phyloP scores from a whole-genome alignment of 1,140 invertebrate species.

The Calliphora vicina region DNA sequence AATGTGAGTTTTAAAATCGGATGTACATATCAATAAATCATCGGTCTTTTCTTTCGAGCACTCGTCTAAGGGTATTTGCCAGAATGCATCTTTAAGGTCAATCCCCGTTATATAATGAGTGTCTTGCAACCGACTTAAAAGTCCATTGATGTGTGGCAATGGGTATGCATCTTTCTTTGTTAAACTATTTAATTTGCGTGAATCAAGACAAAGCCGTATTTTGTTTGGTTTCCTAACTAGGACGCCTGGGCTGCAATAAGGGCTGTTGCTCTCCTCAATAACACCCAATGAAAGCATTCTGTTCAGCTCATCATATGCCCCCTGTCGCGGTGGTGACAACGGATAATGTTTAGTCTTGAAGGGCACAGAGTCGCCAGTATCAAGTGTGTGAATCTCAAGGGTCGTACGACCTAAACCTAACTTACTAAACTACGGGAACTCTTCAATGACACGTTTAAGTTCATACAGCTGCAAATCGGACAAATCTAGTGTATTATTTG shows the following conservation, averaged over 20 bases:
- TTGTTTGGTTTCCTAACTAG: constrained; percentile 46
- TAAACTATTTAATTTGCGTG: not conserved
- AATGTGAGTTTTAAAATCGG: not conserved
- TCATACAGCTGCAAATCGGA: not conserved
- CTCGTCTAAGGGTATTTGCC: constrained; percentile 53
- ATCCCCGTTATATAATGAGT: constrained; percentile 42
- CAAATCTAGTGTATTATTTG: not conserved
- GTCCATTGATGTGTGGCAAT: constrained; percentile 43
- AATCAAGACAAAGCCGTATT: not conserved
- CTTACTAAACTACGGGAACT: not conserved
- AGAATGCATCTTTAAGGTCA: constrained; percentile 50
- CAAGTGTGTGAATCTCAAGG: constrained; percentile 44
- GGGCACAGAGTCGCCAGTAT: constrained; percentile 44
- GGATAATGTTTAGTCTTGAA: constrained; percentile 48
- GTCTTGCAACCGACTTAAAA: not conserved
- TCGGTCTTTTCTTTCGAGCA: constrained; percentile 59
- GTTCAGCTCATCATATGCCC: constrained; percentile 43
- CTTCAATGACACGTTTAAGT: not conserved
- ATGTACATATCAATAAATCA: constrained; percentile 3
- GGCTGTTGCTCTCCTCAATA: not conserved
- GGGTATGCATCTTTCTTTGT: constrained; percentile 31
- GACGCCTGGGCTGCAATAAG: constrained; percentile 42
- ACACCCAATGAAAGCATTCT: constrained; percentile 42
- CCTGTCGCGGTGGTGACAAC: constrained; percentile 43
- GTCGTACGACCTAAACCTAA: not conserved